phyloP scores from a whole-genome alignment of 2,113 vertebrate species.

The Mungos mungo region DNA sequence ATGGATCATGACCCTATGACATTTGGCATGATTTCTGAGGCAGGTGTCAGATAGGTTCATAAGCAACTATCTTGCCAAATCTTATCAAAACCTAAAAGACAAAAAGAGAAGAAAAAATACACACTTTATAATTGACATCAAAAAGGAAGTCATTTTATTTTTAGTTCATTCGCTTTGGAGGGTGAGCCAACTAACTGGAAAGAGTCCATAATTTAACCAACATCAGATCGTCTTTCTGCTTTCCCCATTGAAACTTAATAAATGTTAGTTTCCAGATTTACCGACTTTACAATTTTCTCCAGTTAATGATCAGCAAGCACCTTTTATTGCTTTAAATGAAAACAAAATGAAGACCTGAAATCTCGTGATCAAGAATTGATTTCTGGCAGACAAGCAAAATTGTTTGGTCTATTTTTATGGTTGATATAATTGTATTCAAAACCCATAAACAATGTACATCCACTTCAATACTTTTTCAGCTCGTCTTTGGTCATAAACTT shows the following conservation, averaged over 20 bases:
- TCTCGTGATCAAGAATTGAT: conserved; percentile 79
- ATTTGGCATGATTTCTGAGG: conserved; percentile 77
- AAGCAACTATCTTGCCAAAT: conserved; percentile 78
- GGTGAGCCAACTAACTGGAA: conserved; percentile 74
- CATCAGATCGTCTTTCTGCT: conserved; percentile 51
- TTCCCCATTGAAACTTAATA: conserved; percentile 74
- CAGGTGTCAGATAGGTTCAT: conserved; percentile 70
- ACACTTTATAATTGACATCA: conserved; percentile 75
- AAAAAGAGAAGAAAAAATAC: conserved; percentile 66
- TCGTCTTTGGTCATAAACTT: conserved; percentile 81
- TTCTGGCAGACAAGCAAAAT: conserved; percentile 81
- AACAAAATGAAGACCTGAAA: conserved; percentile 80
- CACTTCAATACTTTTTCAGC: conserved; percentile 80
- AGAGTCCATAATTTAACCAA: conserved; percentile 78
- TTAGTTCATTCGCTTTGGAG: conserved; percentile 77
- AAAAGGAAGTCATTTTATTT: conserved; percentile 80
- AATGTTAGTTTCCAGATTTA: conserved; percentile 77
- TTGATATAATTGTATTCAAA: conserved; percentile 83
- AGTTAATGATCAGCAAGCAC: conserved; percentile 76
- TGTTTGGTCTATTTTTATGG: conserved; percentile 85
- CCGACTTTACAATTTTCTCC: conserved; percentile 69
- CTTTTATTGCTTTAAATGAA: conserved; percentile 78
- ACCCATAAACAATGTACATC: conserved; percentile 80
- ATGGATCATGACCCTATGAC: conserved; percentile 68
- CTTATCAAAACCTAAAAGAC: conserved; percentile 78